Evolutionary conservation across 1,140 invertebrate species (phyloP), one percentile per base, ranked within the genome.

Genomic region (Dolichoris vasculosae): DNA sequence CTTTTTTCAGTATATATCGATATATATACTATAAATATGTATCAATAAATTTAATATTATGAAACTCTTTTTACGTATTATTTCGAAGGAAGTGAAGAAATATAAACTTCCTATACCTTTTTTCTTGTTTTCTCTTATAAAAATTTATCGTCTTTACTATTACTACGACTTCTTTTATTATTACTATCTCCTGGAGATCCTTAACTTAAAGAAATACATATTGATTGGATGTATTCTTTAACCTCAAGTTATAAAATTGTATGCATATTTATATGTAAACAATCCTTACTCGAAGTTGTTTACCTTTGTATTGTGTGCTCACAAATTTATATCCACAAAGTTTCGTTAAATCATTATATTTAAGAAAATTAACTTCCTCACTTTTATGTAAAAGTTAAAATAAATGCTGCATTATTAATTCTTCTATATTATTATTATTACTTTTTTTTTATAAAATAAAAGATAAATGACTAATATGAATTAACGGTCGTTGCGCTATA

Each of bases 201-300:
- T 43, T 35, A 48, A 76, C 38, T 43, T n/a, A 23, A 63, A 73
- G 81, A 3, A 82, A 46, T 59, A 69, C 81, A 82, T 82, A 82
- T 73, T 82, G 40, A 73, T 32, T 11, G 48, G 26, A 17, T 43
- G 15, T 51, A 23, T 67, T 80, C 59, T 4, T 23, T 64, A 67
- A 63, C 78, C 43, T 75, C 40, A 48, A 48, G 23, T 35, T 67
- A 35, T 4, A 67, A 23, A 38, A 7, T 38, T 30, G 46, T 43
- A 75, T n/a, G 59, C 64, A 82, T 15, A 55, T 15, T 35, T 59
- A 67, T 32, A 26, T 48, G 46, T 69, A 35, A 48, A 51, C 20
- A 51, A 51, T 17, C 15, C 48, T 3, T 4, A 71, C 43, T 26
- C 73, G 11, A 15, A 15, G 2, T 51, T 17, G 11, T 51, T 2